phyloP scores from a whole-genome alignment of 2,888 invertebrate genomes.

The Cephus sareptanus region DNA sequence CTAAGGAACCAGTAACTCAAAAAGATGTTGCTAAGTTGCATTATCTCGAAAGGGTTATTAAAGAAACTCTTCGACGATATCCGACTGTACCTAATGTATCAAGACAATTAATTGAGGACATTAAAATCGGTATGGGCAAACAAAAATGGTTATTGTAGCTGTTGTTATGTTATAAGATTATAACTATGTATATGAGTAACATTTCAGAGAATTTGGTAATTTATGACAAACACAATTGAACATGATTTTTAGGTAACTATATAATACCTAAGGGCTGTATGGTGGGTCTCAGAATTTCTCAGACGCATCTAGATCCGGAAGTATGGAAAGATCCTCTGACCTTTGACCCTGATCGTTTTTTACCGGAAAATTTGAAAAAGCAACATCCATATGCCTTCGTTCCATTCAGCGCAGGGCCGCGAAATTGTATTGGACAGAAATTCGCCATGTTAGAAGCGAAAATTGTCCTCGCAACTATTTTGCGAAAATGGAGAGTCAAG shows the following conservation, averaged over 20 bases:
- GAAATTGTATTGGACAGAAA: slow-evolving; percentile 57
- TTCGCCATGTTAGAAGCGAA: slow-evolving; percentile 48
- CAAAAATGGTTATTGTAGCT: neutral
- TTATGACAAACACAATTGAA: neutral
- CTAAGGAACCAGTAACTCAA: slow-evolving; percentile 44
- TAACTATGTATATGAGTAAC: neutral
- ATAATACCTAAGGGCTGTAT: slow-evolving; percentile 64
- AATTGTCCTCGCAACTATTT: slow-evolving; percentile 36
- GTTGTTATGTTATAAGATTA: too few species aligned
- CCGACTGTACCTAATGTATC: slow-evolving; percentile 36
- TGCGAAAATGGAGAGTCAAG: slow-evolving; percentile 46
- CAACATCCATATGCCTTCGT: slow-evolving; percentile 53
- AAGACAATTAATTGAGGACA: slow-evolving; percentile 65
- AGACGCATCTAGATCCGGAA: slow-evolving; percentile 66
- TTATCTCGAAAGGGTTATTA: neutral
- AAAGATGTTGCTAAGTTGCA: slow-evolving; percentile 63
- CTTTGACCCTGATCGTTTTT: slow-evolving; percentile 66
- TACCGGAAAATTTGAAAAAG: slow-evolving; percentile 55
- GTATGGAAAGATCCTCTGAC: slow-evolving; percentile 67
- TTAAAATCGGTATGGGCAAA: slow-evolving; percentile 56
- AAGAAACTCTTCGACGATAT: neutral
- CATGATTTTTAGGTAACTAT: slow-evolving; percentile 50
- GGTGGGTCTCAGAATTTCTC: slow-evolving; percentile 62
- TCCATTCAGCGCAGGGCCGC: slow-evolving; percentile 57
- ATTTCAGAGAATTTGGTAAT: neutral